These are phyloP conservation scores for Formicarius rufipectus DNA, from an alignment of 2,113 vertebrate genomes.

Conservation along the genomic window DNA sequence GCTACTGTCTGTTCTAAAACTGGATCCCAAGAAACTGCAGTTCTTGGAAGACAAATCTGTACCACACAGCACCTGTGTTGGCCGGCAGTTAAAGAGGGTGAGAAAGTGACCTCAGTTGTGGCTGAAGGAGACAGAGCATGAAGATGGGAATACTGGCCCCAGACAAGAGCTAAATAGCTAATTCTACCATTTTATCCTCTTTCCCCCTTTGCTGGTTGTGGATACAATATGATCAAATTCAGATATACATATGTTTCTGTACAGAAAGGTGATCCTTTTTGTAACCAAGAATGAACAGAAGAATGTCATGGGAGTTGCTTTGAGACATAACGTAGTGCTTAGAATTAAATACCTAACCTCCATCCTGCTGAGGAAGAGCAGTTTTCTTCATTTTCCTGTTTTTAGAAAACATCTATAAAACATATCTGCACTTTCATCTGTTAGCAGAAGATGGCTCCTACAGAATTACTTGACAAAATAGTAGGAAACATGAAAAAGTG, in stretches of 20 bases:
- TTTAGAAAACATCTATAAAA: background rate
- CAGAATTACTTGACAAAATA: background rate
- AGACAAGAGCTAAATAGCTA: background rate
- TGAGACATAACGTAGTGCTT: background rate
- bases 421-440: background rate
- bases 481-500: background rate
- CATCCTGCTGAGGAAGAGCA: background rate
- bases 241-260: background rate
- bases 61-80: fast-evolving
- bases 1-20: background rate
- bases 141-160: background rate
- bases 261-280: background rate
- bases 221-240: background rate
- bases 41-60: background rate
- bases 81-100: background rate
- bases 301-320: background rate
- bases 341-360: background rate
- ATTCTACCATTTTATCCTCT: background rate
- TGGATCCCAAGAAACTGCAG: background rate
- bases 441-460: background rate
- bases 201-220: background rate
- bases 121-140: background rate
- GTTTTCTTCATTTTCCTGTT: background rate
- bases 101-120: background rate
- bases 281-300: background rate